These are phyloP conservation scores for Caenorhabditis sp. DNA, from an alignment of 2,888 invertebrate genomes.

Conservation along the genomic window DNA sequence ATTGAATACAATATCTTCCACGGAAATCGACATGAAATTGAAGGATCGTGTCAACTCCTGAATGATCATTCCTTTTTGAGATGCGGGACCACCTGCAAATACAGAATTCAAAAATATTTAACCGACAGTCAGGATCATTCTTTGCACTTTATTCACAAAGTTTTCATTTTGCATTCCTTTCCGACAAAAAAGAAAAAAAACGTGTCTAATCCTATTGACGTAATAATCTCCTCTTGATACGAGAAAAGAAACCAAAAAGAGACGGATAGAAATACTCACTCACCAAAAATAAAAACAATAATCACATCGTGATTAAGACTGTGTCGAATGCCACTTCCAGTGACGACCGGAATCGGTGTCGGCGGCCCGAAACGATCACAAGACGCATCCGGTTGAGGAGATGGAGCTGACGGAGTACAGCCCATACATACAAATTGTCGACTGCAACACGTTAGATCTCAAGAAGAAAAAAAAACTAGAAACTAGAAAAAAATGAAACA, in stretches of 20 bases:
- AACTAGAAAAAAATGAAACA: no score
- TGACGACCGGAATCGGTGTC: constrained; percentile 48
- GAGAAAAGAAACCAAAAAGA: background rate
- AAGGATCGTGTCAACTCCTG: constrained; percentile 66
- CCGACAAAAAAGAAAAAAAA: background rate
- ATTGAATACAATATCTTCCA: constrained; percentile 67
- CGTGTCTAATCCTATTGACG: background rate
- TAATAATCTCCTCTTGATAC: background rate
- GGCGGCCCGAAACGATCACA: constrained; percentile 39
- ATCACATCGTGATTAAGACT: constrained; percentile 29
- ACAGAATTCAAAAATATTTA: constrained; percentile 4
- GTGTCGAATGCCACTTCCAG: constrained; percentile 31
- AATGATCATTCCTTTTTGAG: constrained; percentile 67
- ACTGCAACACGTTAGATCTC: no score
- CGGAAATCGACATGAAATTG: constrained; percentile 61
- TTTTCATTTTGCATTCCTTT: background rate
- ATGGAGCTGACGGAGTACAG: constrained; percentile 38
- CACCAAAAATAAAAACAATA: constrained; percentile 66
- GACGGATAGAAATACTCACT: constrained; percentile 11
- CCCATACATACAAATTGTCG: constrained; percentile 48
- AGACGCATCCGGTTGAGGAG: constrained; percentile 9
- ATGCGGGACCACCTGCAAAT: constrained; percentile 67
- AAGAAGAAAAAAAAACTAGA: no score
- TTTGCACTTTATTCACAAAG: background rate
- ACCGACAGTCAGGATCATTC: background rate